Conservation (phyloP, 2,888 invertebrate species). For the Euplagia quadripunctaria region DNA sequence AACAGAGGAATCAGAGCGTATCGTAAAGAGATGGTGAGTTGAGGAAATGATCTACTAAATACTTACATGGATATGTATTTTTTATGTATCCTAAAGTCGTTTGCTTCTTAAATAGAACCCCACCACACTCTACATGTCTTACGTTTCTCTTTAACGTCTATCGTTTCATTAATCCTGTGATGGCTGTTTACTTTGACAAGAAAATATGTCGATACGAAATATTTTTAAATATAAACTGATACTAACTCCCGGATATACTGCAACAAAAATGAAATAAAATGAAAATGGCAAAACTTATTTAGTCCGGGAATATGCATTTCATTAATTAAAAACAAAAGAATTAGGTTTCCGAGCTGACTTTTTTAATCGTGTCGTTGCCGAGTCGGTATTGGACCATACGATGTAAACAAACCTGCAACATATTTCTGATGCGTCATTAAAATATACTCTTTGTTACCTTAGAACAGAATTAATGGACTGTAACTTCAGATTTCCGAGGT, state of each 20-base stretch:
- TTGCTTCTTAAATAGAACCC: too few relatives aligned
- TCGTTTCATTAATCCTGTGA: too few relatives aligned
- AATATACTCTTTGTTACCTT: conserved; percentile 22
- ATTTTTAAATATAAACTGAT: too few relatives aligned
- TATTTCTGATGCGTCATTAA: conserved; percentile 14
- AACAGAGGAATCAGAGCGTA: conserved; percentile 53
- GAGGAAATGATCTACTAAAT: conserved; percentile 1
- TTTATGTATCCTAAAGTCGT: not conserved
- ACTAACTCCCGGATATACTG: too few relatives aligned
- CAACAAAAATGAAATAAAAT: too few relatives aligned
- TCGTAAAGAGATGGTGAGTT: conserved; percentile 40
- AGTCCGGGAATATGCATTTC: too few relatives aligned
- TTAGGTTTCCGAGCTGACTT: not conserved
- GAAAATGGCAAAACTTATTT: too few relatives aligned
- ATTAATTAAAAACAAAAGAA: too few relatives aligned
- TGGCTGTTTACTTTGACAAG: too few relatives aligned
- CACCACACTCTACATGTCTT: too few relatives aligned
- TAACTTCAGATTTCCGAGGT: conserved; percentile 37
- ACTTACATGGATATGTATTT: not conserved
- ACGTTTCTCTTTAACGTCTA: too few relatives aligned
- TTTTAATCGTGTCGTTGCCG: not conserved
- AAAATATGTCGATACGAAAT: too few relatives aligned
- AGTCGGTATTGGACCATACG: not conserved
- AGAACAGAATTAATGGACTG: conserved; percentile 41
- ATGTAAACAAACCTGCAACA: not conserved